Evolutionary conservation across 2,888 invertebrate genomes (phyloP).

Genomic region (Antitype chi): DNA sequence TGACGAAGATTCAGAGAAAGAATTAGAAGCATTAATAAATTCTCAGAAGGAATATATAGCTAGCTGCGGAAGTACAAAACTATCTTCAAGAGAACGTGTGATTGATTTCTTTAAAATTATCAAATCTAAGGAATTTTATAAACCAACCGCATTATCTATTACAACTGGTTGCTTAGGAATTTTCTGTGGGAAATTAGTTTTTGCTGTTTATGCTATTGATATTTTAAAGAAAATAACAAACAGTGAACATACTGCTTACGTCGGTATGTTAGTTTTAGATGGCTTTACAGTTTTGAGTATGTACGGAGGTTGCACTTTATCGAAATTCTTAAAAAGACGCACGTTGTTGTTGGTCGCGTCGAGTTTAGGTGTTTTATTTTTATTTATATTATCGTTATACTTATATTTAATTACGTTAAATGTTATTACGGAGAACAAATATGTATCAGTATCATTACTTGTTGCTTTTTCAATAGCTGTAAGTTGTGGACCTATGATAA

Average conservation of each 20-base stretch:
- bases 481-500: slow-evolving; percentile 71
- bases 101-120: slow-evolving; percentile 44
- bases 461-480: slow-evolving; percentile 68
- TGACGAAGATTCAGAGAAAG: slow-evolving; percentile 68
- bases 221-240: slow-evolving; percentile 74
- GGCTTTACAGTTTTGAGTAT: slow-evolving; percentile 74
- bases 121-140: slow-evolving; percentile 69
- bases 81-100: slow-evolving; percentile 18
- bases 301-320: slow-evolving; percentile 67
- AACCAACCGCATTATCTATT: slow-evolving; percentile 66
- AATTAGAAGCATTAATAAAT: slow-evolving; percentile 69
- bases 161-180: slow-evolving; percentile 58
- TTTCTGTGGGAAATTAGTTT: slow-evolving; percentile 73
- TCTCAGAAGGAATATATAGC: slow-evolving; percentile 64
- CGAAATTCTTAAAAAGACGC: slow-evolving; percentile 67
- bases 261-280: slow-evolving; percentile 75
- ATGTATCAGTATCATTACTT: slow-evolving; percentile 65
- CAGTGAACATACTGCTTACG: slow-evolving; percentile 72
- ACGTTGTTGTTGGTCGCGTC: slow-evolving; percentile 66
- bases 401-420: slow-evolving; percentile 64
- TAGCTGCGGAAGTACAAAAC: slow-evolving; percentile 13
- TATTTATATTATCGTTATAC: slow-evolving; percentile 68
- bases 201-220: slow-evolving; percentile 73
- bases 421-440: slow-evolving; percentile 65
- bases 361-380: slow-evolving; percentile 59